A percentile compares a stretch with the other conserved stretches of the same genome.
Evolutionary conservation across 2,113 vertebrate species (phyloP).

Genomic region (Pangasianodon hypophthalmus): DNA sequence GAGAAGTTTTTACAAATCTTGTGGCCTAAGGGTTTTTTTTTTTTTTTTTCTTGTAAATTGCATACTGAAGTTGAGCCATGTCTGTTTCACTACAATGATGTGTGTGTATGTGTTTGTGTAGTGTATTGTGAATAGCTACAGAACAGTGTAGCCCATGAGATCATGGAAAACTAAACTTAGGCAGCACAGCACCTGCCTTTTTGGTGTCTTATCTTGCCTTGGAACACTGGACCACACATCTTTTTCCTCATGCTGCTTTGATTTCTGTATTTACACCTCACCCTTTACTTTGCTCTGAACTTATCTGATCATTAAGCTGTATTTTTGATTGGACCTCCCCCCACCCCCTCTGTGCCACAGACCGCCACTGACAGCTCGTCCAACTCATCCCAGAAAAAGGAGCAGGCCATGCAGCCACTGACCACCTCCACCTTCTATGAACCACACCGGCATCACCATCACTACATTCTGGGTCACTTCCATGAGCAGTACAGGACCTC

Average conservation of each 20-base stretch:
- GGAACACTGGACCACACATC: background rate
- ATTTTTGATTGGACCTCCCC: slow-evolving; percentile 22
- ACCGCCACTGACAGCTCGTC: slow-evolving; percentile 55
- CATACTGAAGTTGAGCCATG: slow-evolving; percentile 47
- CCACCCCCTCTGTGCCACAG: slow-evolving; percentile 19
- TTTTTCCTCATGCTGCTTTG: background rate
- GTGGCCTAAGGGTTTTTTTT: slow-evolving; percentile 37
- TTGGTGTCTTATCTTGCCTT: slow-evolving; percentile 34
- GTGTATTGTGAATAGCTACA: slow-evolving; percentile 33
- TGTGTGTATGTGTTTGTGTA: slow-evolving; percentile 12
- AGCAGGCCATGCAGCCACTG: slow-evolving; percentile 73
- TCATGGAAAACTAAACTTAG: slow-evolving; percentile 49
- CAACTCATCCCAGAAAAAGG: slow-evolving; percentile 58
- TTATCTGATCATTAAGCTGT: background rate
- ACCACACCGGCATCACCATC: slow-evolving; percentile 84
- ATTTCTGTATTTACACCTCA: background rate
- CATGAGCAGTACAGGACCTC: slow-evolving; percentile 82
- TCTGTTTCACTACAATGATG: slow-evolving; percentile 35
- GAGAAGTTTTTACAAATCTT: slow-evolving; percentile 49
- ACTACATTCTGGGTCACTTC: slow-evolving; percentile 82
- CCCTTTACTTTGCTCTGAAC: background rate
- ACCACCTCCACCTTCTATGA: slow-evolving; percentile 86
- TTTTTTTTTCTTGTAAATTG: slow-evolving; percentile 46
- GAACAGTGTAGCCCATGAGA: slow-evolving; percentile 38
- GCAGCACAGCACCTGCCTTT: slow-evolving; percentile 46